Evolutionary conservation across 2,888 invertebrate species (phyloP).

Genomic region (Margaritifera margaritifera): DNA sequence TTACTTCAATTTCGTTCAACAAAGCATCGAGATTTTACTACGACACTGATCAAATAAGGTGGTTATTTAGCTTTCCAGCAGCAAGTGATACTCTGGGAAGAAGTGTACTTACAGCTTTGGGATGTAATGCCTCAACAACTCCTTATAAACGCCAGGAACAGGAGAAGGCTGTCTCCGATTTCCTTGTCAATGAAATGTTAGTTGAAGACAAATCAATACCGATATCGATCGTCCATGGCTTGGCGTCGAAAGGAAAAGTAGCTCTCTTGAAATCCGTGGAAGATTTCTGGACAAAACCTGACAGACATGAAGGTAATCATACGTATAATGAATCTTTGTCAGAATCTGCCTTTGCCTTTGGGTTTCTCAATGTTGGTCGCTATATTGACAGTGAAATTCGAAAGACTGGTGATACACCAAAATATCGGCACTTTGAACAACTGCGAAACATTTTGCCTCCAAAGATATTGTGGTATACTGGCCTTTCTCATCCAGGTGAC

Average conservation of each 20-base stretch:
- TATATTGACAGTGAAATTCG: slow-evolving; percentile 1
- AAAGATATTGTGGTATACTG: slow-evolving; percentile 12
- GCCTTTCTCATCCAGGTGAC: slow-evolving; percentile 14
- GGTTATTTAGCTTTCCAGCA: too few relatives aligned
- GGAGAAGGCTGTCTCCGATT: too few relatives aligned
- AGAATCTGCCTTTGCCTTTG: slow-evolving; percentile 22
- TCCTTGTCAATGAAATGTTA: too few relatives aligned
- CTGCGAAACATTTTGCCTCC: slow-evolving; percentile 10
- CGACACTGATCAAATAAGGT: background rate
- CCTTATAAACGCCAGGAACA: too few relatives aligned
- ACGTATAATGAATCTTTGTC: slow-evolving; percentile 2
- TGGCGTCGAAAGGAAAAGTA: too few relatives aligned
- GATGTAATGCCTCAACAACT: too few relatives aligned
- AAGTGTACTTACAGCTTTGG: too few relatives aligned
- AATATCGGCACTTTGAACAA: slow-evolving; percentile 6
- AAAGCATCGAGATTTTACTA: background rate
- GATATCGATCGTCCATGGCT: too few relatives aligned
- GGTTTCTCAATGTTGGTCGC: background rate
- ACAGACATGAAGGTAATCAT: background rate
- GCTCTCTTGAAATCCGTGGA: too few relatives aligned
- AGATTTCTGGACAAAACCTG: too few relatives aligned
- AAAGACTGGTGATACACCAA: background rate
- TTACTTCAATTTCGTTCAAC: background rate
- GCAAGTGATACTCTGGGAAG: too few relatives aligned
- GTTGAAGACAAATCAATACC: too few relatives aligned